Evolutionary conservation across 2,113 vertebrate genomes (phyloP), one percentile per base, ranked within the genome.

Genomic region (Pluvianellus socialis): DNA sequence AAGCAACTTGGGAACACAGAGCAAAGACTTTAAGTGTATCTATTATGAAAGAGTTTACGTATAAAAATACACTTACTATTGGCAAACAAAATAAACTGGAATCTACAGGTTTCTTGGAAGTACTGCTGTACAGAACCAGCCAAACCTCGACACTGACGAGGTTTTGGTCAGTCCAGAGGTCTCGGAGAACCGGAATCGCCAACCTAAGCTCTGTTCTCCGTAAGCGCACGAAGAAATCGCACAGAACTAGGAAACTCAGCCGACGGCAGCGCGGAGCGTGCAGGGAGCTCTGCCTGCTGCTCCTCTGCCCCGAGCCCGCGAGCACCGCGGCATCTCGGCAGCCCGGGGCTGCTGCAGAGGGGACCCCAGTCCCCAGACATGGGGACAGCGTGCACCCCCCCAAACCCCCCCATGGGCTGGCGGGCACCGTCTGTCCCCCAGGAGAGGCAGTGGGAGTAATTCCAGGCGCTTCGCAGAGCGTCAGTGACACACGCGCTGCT

Each of bases 201-300:
- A 59, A 70, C n/a, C 44, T 19, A 22, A 44, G 45, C 53, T 40
- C 68, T 32, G 9, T 11, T 63, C 67, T 86, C 89, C 15, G 0
- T 9, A 14, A 20, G 20, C 2, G 21, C 4, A 6, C 1, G 21
- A 53, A 49, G 27, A 65, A 75, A 6, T 1, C 9, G 35, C 1
- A 20, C 7, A 32, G 27, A 9, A 30, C 5, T 2, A 38, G 66
- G 44, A 72, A 38, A 4, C 4, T 3, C 67, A 6, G 35, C 0
- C 9, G 27, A 6, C 0, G 3, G 1, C 5, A 17, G 55, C 23
- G 13, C 1, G 8, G 42, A 15, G 9, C 0, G 2, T 2, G 17
- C 11, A 30, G 8, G 14, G 20, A 17, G 14, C 4, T 7, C 49
- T 19, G 4, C 33, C 67, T 14, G 16, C 40, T 40, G 17, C 44